Base-by-base conservation (phyloP, 2,797 vertebrate genomes). In the Anisognathus igniventris region DNA sequence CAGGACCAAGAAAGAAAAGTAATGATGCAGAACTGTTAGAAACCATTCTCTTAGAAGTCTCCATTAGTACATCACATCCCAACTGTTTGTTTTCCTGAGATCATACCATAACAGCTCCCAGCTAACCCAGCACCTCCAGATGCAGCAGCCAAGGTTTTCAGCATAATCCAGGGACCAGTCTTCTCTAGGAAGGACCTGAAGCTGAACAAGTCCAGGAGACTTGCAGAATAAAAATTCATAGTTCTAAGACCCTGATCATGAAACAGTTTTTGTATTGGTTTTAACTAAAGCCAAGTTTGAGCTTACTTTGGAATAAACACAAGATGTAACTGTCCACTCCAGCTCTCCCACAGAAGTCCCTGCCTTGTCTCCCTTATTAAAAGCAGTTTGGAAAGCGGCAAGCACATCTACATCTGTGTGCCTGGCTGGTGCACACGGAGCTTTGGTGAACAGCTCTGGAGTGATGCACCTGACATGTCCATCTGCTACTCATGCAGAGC, bases 1-100 rank as follows among this genome's bases (percentile, higher is more conserved):
- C 1, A 62, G 30, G 6, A 37, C 0, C 0, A 0, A 21, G 10
- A 48, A 80, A 58, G 40, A 62, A 68, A 44, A 60, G 35, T 28
- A 60, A 21, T 3, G 0, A 35, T 10, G 7, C 12, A 75, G 7
- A 75, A 85, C 22, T 60, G 18, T 45, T 9, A 18, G 6, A 92
- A 74, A 45, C 3, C 12, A 74, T 10, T 13, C 28, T 27, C 48
- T 30, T 7, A 33, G 12, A 47, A 67, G 9, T 3, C n/a, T 74
- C 50, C 37, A 58, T 33, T 28, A 48, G 8, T 44, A 71, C 27
- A 54, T 47, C 3, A 12, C 48, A 44, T 4, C 45, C 39, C 31
- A 66, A 66, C 23, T 17, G 3, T 24, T 45, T 72, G 16, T 31
- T 67, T 71, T 30, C 10, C 8, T 3, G 4, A 58, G 28, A 82